Percentiles rank a stretch among this genome's conserved stretches.
These are phyloP conservation scores for Paramormyrops kingsleyae DNA, from an alignment of 2,113 vertebrate species.

Conservation along the genomic window DNA sequence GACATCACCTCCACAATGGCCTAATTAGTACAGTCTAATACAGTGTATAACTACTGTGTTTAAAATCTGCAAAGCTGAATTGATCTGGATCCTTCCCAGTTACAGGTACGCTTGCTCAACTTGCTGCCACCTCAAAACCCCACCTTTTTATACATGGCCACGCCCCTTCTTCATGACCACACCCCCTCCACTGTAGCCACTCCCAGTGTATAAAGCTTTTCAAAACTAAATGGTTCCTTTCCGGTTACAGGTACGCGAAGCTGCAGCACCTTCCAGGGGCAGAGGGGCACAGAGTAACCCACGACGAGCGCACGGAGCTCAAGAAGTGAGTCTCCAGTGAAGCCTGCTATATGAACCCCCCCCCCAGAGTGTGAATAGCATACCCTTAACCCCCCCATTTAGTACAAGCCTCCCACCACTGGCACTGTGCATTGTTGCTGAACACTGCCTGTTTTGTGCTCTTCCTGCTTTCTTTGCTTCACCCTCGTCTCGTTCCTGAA, in stretches of 20 bases:
- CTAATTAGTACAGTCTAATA: not conserved
- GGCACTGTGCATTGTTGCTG: not conserved
- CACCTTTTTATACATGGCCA: not conserved
- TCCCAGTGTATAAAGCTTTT: not conserved
- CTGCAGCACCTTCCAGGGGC: slow-evolving; percentile 67
- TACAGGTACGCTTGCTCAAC: no score
- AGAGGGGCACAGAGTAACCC: slow-evolving; percentile 63
- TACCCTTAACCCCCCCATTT: not conserved
- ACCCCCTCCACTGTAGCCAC: not conserved
- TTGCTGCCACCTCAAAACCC: not conserved
- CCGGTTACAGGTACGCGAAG: slow-evolving; percentile 74
- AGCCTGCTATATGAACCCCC: not conserved
- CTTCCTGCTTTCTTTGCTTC: not conserved
- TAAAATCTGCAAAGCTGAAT: not conserved
- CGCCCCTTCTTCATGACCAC: not conserved
- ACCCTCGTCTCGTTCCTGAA: not conserved
- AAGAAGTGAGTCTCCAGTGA: slow-evolving; percentile 73
- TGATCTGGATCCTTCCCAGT: no score
- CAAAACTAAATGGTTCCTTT: not conserved
- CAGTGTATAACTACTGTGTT: not conserved
- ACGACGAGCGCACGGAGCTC: slow-evolving; percentile 80
- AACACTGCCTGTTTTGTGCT: not conserved
- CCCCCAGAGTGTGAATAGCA: not conserved
- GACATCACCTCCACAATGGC: not conserved
- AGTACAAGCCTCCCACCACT: not conserved